Evolutionary conservation across 2,888 invertebrate genomes (phyloP), one percentile per base, ranked within the genome.

Genomic region (Caenorhabditis sp.): DNA sequence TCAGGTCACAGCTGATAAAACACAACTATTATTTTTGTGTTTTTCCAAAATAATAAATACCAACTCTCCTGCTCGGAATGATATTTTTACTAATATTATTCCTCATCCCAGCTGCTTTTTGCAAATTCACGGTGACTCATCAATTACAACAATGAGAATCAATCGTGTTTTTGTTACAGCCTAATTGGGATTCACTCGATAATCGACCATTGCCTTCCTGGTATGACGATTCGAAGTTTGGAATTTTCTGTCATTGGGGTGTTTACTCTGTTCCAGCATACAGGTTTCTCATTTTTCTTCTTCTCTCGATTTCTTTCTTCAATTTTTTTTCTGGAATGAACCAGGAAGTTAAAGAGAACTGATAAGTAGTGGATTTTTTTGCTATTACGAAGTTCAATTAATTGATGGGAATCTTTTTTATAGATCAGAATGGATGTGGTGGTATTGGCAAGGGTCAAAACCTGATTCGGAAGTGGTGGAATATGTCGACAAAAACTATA

Each of bases 401-500:
- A 21, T 63, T 8, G n/a, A 36, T n/a, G 17, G 27, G 23, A n/a
- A 7, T 25, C 26, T 27, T 23, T 53, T 23, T 27, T 43, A 14
- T 70, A 80, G 83, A 66, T 14, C 95, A 95, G 0, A 93, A 93
- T 96, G 95, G 96, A 95, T 86, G 63, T 87, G 87, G 87, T 84
- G 81, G 80, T 78, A 81, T 63, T 87, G 88, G 88, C 72, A 73
- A 78, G 80, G 83, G 10, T 54, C 81, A 5, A 73, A 81, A 8
- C 78, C 80, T 14, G 78, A 81, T 23, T 52, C 70, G 17, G 84
- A 78, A n/a, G 80, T 85, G 56, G 85, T 88, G 3, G 72, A 87
- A 17, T 96, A 93, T 87, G 95, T 97, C 93, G 88, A 91, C 36
- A 90, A 92, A 38, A 94, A 94, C 86, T 96, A 93, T 88, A 92